Percentiles rank a stretch among this genome's conserved stretches.
Evolutionary conservation across 2,113 vertebrate genomes (phyloP).

Genomic region (Callorhinus ursinus): DNA sequence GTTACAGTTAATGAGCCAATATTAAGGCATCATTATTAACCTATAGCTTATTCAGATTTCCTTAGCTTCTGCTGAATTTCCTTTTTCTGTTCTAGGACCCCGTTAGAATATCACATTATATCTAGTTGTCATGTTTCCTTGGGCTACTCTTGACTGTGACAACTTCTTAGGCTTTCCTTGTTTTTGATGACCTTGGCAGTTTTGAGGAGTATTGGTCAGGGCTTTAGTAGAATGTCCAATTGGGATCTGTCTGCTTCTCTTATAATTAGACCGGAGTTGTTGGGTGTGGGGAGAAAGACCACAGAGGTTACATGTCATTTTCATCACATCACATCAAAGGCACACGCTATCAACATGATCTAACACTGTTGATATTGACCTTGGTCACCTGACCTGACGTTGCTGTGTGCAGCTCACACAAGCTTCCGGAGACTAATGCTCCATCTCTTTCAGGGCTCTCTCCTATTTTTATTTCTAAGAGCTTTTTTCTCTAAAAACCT

Average conservation of each 20-base stretch:
- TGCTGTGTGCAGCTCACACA: too few species aligned
- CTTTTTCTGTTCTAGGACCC: not conserved
- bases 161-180: not conserved
- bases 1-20: slow-evolving; percentile 37
- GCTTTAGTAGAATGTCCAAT: not conserved
- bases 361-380: not conserved
- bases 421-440: not conserved
- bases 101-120: not conserved
- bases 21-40: not conserved
- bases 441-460: not conserved
- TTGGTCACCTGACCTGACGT: not conserved
- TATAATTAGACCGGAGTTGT: not conserved
- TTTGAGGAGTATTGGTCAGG: not conserved
- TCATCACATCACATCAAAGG: not conserved
- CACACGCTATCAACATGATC: not conserved
- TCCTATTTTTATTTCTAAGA: not conserved
- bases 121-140: not conserved
- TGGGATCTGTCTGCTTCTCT: not conserved
- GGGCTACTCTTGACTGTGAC: not conserved
- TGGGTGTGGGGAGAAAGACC: not conserved
- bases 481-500: not conserved
- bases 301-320: not conserved
- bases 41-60: not conserved
- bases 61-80: not conserved
- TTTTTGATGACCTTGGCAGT: not conserved